A percentile compares a stretch with the other conserved stretches of the same genome.
phyloP scores from a whole-genome alignment of 2,113 vertebrate genomes.

The Apteryx owenii region DNA sequence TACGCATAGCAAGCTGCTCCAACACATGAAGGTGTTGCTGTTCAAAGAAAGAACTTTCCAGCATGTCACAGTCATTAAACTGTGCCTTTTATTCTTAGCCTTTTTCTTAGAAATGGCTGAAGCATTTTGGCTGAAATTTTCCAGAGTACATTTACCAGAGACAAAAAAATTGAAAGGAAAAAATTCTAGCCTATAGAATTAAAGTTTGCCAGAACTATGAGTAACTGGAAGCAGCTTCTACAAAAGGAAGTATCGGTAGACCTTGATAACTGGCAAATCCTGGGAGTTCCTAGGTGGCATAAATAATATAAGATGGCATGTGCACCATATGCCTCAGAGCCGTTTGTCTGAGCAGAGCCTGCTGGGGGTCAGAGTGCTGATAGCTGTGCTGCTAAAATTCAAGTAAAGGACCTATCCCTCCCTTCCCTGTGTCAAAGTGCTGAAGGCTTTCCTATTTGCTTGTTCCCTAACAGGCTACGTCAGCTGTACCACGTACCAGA shows the following conservation, averaged over 20 bases:
- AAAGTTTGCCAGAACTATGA: not conserved
- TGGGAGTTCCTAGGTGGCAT: not conserved
- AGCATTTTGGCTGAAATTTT: not conserved
- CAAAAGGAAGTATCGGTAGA: not conserved
- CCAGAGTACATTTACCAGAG: not conserved
- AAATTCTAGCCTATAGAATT: not conserved
- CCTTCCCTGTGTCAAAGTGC: not conserved
- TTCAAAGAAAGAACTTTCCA: not conserved
- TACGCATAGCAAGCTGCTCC: not conserved
- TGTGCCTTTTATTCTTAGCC: not conserved
- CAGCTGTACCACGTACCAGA: fast-evolving
- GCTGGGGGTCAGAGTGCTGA: not conserved
- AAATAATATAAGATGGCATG: fast-evolving
- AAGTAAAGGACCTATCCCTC: not conserved
- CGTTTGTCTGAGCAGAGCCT: not conserved
- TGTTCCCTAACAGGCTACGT: not conserved
- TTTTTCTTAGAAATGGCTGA: not conserved
- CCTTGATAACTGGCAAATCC: not conserved
- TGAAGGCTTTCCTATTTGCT: not conserved
- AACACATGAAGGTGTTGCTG: not conserved
- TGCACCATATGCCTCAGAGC: not conserved
- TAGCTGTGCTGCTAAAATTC: not conserved
- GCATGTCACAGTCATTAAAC: not conserved
- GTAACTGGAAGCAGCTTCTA: not conserved
- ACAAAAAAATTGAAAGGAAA: not conserved